phyloP scores from a whole-genome alignment of 2,888 invertebrate genomes.

The Ariolimax columbianus region DNA sequence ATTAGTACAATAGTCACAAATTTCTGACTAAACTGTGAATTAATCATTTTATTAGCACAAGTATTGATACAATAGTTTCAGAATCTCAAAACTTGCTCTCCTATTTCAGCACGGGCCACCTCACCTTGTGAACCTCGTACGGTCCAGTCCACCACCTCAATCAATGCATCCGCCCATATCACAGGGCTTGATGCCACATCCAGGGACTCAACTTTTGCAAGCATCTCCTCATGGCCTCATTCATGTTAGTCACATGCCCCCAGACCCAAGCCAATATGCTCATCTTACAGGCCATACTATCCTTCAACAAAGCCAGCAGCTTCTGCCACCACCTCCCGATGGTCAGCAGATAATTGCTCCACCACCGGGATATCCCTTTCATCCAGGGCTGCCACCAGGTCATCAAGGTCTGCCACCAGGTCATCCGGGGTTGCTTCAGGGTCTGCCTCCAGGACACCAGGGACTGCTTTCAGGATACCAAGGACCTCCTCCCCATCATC shows the following conservation, averaged over 20 bases:
- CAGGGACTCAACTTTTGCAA: conserved; percentile 26
- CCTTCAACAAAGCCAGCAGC: conserved; percentile 39
- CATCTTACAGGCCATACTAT: conserved; percentile 41
- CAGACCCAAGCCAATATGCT: conserved; percentile 40
- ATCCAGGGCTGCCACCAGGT: conserved; percentile 42
- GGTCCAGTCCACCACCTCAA: conserved; percentile 57
- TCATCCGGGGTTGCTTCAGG: conserved; percentile 38
- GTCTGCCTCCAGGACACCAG: conserved; percentile 47
- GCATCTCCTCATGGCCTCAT: conserved; percentile 32
- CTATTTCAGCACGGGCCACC: conserved; percentile 75
- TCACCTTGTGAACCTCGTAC: conserved; percentile 74
- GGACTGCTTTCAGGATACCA: too few relatives aligned
- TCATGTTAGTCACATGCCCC: conserved; percentile 37
- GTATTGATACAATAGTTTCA: not conserved
- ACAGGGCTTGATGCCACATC: conserved; percentile 44
- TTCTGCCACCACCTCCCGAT: conserved; percentile 30
- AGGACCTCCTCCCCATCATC: conserved; percentile 21
- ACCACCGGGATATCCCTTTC: conserved; percentile 39
- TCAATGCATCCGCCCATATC: conserved; percentile 53
- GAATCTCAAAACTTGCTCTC: too few relatives aligned
- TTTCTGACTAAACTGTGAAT: too few relatives aligned
- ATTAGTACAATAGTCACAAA: too few relatives aligned
- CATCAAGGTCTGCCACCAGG: conserved; percentile 39
- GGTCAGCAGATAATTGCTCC: conserved; percentile 40
- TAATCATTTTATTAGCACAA: too few relatives aligned